Conservation (phyloP, 2,797 vertebrate genomes). For the Sebastes trivittatus region DNA sequence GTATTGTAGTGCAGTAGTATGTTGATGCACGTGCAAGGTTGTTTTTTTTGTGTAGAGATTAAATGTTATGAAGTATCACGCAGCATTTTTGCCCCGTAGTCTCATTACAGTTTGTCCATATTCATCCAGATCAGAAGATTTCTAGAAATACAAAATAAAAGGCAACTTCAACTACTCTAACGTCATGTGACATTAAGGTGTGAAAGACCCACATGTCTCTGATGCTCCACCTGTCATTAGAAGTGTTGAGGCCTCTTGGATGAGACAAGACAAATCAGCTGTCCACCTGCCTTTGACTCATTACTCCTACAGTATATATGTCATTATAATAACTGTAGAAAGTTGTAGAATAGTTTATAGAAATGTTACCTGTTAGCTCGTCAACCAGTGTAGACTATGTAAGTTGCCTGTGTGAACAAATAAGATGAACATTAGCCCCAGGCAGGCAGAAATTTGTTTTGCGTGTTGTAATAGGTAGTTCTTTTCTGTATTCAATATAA, state of each 20-base stretch:
- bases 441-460: not conserved
- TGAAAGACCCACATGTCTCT: not conserved
- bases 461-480: not conserved
- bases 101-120: not conserved
- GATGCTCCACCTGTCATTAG: constrained; percentile 6
- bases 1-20: not conserved
- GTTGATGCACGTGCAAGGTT: not conserved
- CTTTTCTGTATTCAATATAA: not conserved
- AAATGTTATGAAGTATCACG: not conserved
- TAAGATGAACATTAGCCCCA: not conserved
- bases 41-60: not conserved
- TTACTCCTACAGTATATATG: not conserved
- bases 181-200: constrained; percentile 23
- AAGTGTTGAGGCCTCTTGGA: constrained; percentile 8
- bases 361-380: not conserved
- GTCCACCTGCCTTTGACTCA: not conserved
- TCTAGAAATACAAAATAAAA: not conserved
- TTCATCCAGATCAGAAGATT: not conserved
- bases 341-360: not conserved
- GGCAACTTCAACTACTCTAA: not conserved
- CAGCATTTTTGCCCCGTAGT: not conserved
- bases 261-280: not conserved
- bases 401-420: not conserved
- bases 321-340: not conserved
- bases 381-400: not conserved